phyloP scores from a whole-genome alignment of 2,113 vertebrate species.

The Callipepla californica region DNA sequence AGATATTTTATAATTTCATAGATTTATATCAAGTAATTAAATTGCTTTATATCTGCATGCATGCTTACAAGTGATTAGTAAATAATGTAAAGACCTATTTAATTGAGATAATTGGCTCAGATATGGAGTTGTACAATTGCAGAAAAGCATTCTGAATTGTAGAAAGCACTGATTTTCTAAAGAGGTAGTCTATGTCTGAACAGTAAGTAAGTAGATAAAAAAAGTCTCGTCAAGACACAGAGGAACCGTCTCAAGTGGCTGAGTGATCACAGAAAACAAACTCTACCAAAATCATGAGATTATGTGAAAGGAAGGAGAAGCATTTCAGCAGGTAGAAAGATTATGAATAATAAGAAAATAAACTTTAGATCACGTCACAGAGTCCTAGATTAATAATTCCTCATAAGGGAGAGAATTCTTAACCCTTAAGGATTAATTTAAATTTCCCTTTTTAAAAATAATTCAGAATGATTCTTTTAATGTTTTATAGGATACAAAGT shows the following conservation, averaged over 20 bases:
- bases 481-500: not conserved
- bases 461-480: not conserved
- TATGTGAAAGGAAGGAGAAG: not conserved
- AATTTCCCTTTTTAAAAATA: not conserved
- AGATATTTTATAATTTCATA: no score
- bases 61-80: constrained; percentile 6
- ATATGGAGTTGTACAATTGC: not conserved
- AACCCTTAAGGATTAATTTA: not conserved
- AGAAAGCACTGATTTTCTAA: not conserved
- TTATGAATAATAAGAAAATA: not conserved
- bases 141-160: not conserved
- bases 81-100: constrained; percentile 24
- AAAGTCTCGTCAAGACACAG: not conserved
- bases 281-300: not conserved
- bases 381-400: not conserved
- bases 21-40: constrained; percentile 14
- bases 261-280: not conserved
- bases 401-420: not conserved
- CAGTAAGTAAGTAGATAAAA: not conserved
- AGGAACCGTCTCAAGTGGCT: not conserved
- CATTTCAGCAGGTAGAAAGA: not conserved
- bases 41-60: not conserved
- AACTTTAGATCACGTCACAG: not conserved
- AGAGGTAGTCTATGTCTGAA: not conserved
- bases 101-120: not conserved